Conservation (phyloP, 2,888 invertebrate species). For the Crematogaster levior region DNA sequence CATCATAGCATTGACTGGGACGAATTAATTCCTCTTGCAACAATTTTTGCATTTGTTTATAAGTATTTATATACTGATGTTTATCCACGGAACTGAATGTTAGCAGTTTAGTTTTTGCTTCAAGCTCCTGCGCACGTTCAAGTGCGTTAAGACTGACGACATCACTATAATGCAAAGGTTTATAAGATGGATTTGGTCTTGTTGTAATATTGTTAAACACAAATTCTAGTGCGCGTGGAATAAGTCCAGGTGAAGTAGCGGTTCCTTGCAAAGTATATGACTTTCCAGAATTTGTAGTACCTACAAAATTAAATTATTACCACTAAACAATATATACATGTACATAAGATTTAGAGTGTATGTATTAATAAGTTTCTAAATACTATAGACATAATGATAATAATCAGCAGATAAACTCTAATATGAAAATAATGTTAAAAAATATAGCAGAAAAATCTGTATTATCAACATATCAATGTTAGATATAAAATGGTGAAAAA, state of each 20-base stretch:
- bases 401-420: neutral
- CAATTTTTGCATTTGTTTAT: slow-evolving; percentile 81
- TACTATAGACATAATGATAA: neutral
- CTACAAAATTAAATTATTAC: slow-evolving; percentile 65
- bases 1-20: slow-evolving; percentile 71
- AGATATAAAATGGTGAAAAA: neutral
- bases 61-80: slow-evolving; percentile 77
- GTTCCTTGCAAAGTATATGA: slow-evolving; percentile 93
- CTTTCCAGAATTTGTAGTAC: slow-evolving; percentile 97
- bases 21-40: slow-evolving; percentile 78
- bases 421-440: neutral
- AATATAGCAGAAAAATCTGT: neutral
- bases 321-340: slow-evolving; percentile 2
- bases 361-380: neutral
- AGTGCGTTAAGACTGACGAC: slow-evolving; percentile 73
- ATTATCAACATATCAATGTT: neutral
- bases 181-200: slow-evolving; percentile 75
- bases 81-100: slow-evolving; percentile 79
- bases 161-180: slow-evolving; percentile 79
- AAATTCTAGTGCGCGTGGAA: slow-evolving; percentile 89
- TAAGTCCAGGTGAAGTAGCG: slow-evolving; percentile 89
- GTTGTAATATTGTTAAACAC: slow-evolving; percentile 85
- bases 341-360: too few relatives aligned
- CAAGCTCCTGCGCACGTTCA: slow-evolving; percentile 77
- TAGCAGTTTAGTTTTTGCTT: slow-evolving; percentile 79